phyloP scores from a whole-genome alignment of 2,888 invertebrate genomes.

The Tillus elongatus region DNA sequence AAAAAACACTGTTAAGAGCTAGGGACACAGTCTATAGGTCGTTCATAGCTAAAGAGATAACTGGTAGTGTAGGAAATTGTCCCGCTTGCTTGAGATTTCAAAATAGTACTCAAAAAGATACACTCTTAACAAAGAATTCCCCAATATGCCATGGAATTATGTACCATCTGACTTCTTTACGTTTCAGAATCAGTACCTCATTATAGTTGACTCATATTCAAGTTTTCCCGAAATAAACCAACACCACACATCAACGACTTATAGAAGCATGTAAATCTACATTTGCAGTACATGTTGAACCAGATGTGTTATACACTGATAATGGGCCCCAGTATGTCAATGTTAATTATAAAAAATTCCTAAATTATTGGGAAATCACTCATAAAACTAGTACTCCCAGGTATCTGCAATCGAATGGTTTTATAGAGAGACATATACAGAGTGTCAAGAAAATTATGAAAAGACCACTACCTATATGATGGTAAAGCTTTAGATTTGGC shows the following conservation, averaged over 20 bases:
- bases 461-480: constrained; percentile 15
- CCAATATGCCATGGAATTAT: constrained; percentile 21
- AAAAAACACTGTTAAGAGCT: constrained; percentile 20
- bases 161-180: constrained; percentile 24
- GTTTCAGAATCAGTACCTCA: constrained; percentile 19
- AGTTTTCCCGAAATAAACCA: constrained; percentile 23
- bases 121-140: constrained; percentile 18
- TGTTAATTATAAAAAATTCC: constrained; percentile 16
- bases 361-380: constrained; percentile 19
- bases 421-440: constrained; percentile 20
- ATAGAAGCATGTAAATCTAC: constrained; percentile 20
- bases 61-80: constrained; percentile 20
- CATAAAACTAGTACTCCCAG: constrained; percentile 18
- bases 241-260: constrained; percentile 18
- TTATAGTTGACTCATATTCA: constrained; percentile 24
- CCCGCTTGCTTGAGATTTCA: constrained; percentile 20
- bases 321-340: constrained; percentile 22
- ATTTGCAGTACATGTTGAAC: constrained; percentile 22
- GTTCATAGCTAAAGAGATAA: constrained; percentile 20
- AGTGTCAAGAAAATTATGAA: constrained; percentile 21
- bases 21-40: constrained; percentile 24
- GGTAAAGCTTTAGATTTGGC: constrained; percentile 17
- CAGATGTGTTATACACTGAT: constrained; percentile 19
- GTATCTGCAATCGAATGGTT: constrained; percentile 19
- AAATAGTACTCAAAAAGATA: constrained; percentile 20